Conservation (phyloP, 1,140 invertebrate species). For the Papilio polytes region DNA sequence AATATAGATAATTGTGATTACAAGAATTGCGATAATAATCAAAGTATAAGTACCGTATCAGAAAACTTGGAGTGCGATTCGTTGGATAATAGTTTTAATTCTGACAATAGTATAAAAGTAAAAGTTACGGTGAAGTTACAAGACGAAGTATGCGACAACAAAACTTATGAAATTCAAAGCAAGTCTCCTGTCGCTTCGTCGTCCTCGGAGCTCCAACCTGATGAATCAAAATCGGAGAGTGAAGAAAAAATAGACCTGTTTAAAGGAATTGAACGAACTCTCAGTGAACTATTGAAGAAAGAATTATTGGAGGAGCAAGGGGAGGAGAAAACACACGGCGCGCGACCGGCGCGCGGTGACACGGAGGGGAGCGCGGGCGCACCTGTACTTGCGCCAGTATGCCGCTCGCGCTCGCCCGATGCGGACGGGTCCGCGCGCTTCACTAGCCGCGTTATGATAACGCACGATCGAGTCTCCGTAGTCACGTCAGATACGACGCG, state of each 20-base stretch:
- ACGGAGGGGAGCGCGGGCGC: conserved; percentile 81
- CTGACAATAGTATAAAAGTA: conserved; percentile 71
- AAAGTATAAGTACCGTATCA: conserved; percentile 57
- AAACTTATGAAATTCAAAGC: conserved; percentile 51
- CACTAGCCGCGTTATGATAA: conserved; percentile 94
- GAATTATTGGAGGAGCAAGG: conserved; percentile 78
- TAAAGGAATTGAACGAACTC: conserved; percentile 83
- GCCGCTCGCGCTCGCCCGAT: conserved; percentile 81
- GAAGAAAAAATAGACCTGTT: conserved; percentile 81
- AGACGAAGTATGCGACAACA: conserved; percentile 51
- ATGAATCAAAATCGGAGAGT: conserved; percentile 51
- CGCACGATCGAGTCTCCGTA: conserved; percentile 89
- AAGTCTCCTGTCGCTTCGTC: conserved; percentile 55
- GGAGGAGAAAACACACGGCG: conserved; percentile 81
- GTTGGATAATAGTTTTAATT: conserved; percentile 64
- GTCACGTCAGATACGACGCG: conserved; percentile 89
- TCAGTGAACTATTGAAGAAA: conserved; percentile 83
- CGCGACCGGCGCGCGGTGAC: conserved; percentile 78
- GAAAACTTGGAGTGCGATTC: conserved; percentile 73
- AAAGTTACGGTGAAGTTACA: conserved; percentile 70
- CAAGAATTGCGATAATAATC: conserved; percentile 65
- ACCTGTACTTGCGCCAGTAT: conserved; percentile 80
- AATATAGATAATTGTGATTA: conserved; percentile 67
- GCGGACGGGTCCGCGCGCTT: conserved; percentile 88
- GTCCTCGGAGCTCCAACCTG: conserved; percentile 61